Evolutionary conservation across 2,797 vertebrate species (phyloP), one percentile per base, ranked within the genome.

Genomic region (Sphaeramia orbicularis): DNA sequence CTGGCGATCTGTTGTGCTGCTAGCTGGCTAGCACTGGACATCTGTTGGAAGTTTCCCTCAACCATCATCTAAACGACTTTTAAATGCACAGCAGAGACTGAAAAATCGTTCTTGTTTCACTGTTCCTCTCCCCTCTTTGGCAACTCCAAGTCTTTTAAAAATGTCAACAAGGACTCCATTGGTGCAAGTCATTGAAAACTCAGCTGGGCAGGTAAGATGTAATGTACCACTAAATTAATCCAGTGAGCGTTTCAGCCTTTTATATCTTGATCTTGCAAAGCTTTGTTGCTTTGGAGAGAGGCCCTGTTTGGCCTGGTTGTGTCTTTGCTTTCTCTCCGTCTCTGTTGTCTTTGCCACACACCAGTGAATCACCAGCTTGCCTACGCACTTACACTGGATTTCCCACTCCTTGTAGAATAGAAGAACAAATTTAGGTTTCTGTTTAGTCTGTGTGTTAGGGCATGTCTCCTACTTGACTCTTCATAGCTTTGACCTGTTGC

Each of bases 111-210:
- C 44, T 75, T 48, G 40, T 61, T 61, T 68, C 35, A 54, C 65
- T 15, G 58, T 58, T 83, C 62, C 60, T 77, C 65, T 44, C 59
- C 75, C 73, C 30, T 71, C 71, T 81, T 85, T 63, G 73, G 74
- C 83, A 73, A 70, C 76, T 68, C 69, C 68, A 78, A 89, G 65
- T 63, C 74, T 65, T 76, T 78, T 32, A 81, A 93, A 93, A 67
- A 95, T 95, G 93, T 92, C 94, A 91, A 93, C 92, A 88, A 89
- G 93, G 84, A 68, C 76, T 85, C 92, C 92, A 70, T 80, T 93
- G 87, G 86, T 93, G 71, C 92, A 91, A 83, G 94, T 95, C 50
- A 95, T 94, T 83, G 94, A 94, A 65, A 94, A 93, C 76, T 90
- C 93, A 2, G 65, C 92, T 10, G 88, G 79, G 6, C 93, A 94